phyloP scores from a whole-genome alignment of 2,888 invertebrate genomes.

The Neoascia interrupta region DNA sequence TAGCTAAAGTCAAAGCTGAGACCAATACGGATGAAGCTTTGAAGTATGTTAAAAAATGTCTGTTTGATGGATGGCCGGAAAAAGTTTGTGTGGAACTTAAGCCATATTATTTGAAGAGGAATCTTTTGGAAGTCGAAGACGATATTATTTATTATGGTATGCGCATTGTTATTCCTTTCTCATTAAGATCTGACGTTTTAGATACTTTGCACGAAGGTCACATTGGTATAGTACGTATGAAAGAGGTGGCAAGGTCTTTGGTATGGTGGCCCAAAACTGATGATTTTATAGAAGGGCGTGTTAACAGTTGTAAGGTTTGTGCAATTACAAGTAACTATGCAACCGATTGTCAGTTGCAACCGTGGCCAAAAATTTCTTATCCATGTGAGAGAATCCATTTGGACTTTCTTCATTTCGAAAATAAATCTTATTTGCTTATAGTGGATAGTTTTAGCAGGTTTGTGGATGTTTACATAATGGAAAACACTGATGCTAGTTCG shows the following conservation, averaged over 20 bases:
- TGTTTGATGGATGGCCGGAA: not conserved
- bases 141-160: not conserved
- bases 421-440: slow-evolving; percentile 10
- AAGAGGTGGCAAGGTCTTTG: no score
- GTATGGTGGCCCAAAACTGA: no score
- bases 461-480: slow-evolving; percentile 16
- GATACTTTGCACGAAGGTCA: no score
- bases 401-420: slow-evolving; percentile 4
- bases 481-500: slow-evolving; percentile 7
- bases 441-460: slow-evolving; percentile 13
- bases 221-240: no score
- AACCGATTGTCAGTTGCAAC: no score
- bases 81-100: not conserved
- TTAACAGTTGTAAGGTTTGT: no score
- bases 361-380: slow-evolving; percentile 7
- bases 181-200: no score
- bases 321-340: no score
- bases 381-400: slow-evolving; percentile 20
- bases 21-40: no score
- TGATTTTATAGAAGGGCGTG: no score
- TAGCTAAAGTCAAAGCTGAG: not conserved
- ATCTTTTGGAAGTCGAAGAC: not conserved
- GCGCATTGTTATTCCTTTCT: no score
- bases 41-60: not conserved
- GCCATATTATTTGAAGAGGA: not conserved